Conservation (phyloP, 2,888 invertebrate genomes). For the Drosophila limbata region DNA sequence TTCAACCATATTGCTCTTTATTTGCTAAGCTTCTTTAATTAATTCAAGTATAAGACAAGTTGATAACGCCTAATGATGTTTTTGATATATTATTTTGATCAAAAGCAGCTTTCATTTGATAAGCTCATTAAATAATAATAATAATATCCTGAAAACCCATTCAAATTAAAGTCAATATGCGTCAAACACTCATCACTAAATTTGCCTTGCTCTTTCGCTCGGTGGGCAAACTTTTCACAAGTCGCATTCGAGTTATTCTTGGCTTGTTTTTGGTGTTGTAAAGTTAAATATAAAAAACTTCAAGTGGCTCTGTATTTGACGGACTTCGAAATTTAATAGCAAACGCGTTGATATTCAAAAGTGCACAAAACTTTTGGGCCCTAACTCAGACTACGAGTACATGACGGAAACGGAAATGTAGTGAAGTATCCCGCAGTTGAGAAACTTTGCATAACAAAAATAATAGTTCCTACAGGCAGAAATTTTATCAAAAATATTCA, state of each 20-base stretch:
- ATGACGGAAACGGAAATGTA: slow-evolving; percentile 60
- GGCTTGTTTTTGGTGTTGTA: slow-evolving; percentile 15
- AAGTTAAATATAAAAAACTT: slow-evolving; percentile 24
- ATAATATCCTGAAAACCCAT: slow-evolving; percentile 16
- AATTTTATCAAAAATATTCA: slow-evolving; percentile 22
- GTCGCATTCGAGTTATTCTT: slow-evolving; percentile 39
- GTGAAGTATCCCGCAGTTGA: slow-evolving; percentile 54
- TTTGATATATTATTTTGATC: not conserved
- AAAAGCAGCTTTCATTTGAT: not conserved
- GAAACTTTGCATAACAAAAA: slow-evolving; percentile 55
- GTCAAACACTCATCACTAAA: slow-evolving; percentile 37
- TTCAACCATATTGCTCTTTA: not conserved
- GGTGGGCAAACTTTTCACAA: slow-evolving; percentile 43
- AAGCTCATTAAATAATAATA: slow-evolving; percentile 18
- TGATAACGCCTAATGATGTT: slow-evolving; percentile 5
- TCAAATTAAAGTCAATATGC: slow-evolving; percentile 58
- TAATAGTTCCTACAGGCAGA: slow-evolving; percentile 46
- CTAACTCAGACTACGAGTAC: slow-evolving; percentile 30
- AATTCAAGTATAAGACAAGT: not conserved
- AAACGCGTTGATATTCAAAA: slow-evolving; percentile 56
- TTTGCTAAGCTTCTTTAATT: slow-evolving; percentile 2
- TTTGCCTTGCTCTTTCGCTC: slow-evolving; percentile 37
- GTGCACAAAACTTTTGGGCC: slow-evolving; percentile 51
- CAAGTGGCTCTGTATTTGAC: slow-evolving; percentile 59
- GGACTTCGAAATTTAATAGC: slow-evolving; percentile 61